Conservation (phyloP, 2,888 invertebrate genomes). For the Nemoura dubitans region DNA sequence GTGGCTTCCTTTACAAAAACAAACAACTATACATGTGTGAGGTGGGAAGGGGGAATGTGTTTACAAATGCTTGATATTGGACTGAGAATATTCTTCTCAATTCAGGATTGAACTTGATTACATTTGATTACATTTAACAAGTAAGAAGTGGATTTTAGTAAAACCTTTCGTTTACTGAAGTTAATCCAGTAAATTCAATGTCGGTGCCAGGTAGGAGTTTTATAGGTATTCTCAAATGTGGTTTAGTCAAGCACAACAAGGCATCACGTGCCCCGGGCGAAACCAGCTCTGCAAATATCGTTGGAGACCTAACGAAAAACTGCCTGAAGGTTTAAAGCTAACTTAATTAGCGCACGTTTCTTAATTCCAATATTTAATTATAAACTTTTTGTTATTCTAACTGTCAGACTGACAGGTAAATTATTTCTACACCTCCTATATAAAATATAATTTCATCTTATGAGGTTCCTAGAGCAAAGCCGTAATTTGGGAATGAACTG, state of each 20-base stretch:
- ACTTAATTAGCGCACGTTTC: conserved; percentile 50
- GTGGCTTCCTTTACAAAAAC: too few species aligned
- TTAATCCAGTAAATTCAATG: conserved; percentile 1
- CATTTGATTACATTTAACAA: too few species aligned
- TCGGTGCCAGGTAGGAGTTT: conserved; percentile 23
- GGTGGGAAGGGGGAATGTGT: too few species aligned
- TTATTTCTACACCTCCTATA: not conserved
- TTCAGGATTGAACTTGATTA: not conserved
- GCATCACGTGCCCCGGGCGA: not conserved
- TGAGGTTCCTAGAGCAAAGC: not conserved
- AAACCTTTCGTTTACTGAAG: not conserved
- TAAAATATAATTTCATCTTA: not conserved
- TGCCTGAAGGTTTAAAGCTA: conserved; percentile 46
- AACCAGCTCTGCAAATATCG: not conserved
- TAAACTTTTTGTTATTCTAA: conserved; percentile 45
- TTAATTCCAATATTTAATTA: conserved; percentile 50
- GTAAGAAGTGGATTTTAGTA: not conserved
- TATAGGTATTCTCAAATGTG: not conserved
- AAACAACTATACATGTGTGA: too few species aligned
- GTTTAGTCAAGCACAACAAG: too few species aligned
- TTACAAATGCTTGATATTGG: too few species aligned
- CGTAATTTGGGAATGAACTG: not conserved
- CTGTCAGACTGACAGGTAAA: conserved; percentile 27
- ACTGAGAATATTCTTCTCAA: not conserved
- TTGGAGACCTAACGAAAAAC: conserved; percentile 42